A percentile compares a stretch with the other conserved stretches of the same genome.
Evolutionary conservation across 2,888 invertebrate genomes (phyloP).

Genomic region (Maniola hyperantus): DNA sequence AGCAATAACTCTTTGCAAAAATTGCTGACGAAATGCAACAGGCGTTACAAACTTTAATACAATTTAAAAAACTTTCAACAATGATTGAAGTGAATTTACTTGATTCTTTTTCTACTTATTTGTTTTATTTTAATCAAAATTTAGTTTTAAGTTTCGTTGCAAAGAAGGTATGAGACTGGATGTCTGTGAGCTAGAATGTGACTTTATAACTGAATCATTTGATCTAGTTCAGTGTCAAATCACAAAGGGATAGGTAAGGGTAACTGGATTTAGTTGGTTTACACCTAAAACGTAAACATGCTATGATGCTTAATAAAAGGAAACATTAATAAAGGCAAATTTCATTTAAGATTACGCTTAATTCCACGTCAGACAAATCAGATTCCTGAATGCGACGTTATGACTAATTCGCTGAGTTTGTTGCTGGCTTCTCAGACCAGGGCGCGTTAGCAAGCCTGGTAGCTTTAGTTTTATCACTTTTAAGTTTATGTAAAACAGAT

Average conservation of each 20-base stretch:
- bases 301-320: conserved; percentile 28
- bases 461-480: too few relatives aligned
- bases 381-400: conserved; percentile 17
- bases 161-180: conserved; percentile 17
- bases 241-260: conserved; percentile 23
- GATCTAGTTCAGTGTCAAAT: conserved; percentile 22
- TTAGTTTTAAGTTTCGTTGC: background rate
- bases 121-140: background rate
- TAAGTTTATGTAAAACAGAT: too few relatives aligned
- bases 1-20: conserved; percentile 1
- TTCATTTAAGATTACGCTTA: conserved; percentile 15
- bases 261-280: conserved; percentile 33
- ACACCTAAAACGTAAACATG: conserved; percentile 10
- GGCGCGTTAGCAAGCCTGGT: too few relatives aligned
- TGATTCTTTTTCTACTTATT: background rate
- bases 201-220: conserved; percentile 30
- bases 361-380: conserved; percentile 14
- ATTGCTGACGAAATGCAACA: background rate
- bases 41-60: background rate
- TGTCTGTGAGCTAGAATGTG: conserved; percentile 22
- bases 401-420: conserved; percentile 16
- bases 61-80: background rate
- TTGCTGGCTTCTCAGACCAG: too few relatives aligned
- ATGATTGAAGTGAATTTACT: background rate
- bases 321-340: conserved; percentile 39